Percentiles rank a stretch among this genome's conserved stretches.
These are phyloP conservation scores for Drosophila kuntzei DNA, from an alignment of 2,888 invertebrate genomes.

Conservation along the genomic window DNA sequence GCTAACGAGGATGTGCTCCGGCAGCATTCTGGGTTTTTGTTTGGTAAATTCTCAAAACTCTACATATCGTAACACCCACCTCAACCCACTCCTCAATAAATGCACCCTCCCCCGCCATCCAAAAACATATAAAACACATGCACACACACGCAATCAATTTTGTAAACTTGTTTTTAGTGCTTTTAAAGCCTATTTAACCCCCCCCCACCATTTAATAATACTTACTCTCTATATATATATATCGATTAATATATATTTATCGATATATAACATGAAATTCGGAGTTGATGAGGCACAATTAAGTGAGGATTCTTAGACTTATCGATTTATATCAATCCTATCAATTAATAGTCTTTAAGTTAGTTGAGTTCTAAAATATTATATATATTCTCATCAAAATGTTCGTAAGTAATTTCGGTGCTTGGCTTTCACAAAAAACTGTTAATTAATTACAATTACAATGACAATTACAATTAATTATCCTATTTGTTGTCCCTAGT, in stretches of 20 bases:
- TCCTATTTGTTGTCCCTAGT: conserved; percentile 55
- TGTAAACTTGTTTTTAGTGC: conserved; percentile 40
- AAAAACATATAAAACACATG: conserved; percentile 44
- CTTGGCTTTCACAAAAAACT: conserved; percentile 55
- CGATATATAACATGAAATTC: conserved; percentile 79
- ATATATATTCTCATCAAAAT: conserved; percentile 15
- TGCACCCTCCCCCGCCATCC: conserved; percentile 22
- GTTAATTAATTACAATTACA: conserved; percentile 1
- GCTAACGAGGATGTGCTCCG: conserved; percentile 86
- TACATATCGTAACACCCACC: conserved; percentile 35
- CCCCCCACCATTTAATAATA: conserved; percentile 34
- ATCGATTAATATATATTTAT: conserved; percentile 21
- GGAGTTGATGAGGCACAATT: conserved; percentile 75
- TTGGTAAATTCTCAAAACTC: conserved; percentile 83
- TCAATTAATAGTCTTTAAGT: conserved; percentile 45
- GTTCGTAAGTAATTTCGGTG: conserved; percentile 65
- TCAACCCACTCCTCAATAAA: conserved; percentile 26
- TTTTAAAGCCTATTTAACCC: conserved; percentile 56
- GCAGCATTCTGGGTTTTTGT: conserved; percentile 85
- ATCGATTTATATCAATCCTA: neutral
- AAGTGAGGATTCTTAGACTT: conserved; percentile 25
- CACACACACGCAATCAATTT: conserved; percentile 37
- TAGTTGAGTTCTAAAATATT: conserved; percentile 39
- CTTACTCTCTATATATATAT: conserved; percentile 33
- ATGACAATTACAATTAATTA: conserved; percentile 16